These are phyloP conservation scores for Otus sunia DNA, from an alignment of 2,113 vertebrate species.

Conservation along the genomic window DNA sequence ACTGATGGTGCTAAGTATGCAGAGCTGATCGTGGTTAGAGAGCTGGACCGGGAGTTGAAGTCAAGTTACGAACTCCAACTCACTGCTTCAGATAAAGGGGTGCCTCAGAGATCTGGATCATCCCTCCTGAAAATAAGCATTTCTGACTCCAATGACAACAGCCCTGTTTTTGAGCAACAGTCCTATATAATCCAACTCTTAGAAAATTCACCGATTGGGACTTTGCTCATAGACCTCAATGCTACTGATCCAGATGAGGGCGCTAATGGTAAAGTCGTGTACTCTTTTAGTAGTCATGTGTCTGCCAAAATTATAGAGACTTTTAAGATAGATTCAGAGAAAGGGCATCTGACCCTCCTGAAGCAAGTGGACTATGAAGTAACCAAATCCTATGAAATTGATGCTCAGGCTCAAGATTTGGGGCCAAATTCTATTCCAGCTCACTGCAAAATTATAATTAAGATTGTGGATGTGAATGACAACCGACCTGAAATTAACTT, in stretches of 20 bases:
- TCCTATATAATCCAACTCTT: slow-evolving; percentile 84
- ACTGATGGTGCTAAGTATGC: slow-evolving; percentile 95
- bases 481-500: slow-evolving; percentile 96
- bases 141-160: slow-evolving; percentile 97
- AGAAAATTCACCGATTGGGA: slow-evolving; percentile 88
- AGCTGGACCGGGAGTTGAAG: slow-evolving; percentile 89
- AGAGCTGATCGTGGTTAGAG: slow-evolving; percentile 89
- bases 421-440: slow-evolving; percentile 97
- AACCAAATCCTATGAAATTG: slow-evolving; percentile 90
- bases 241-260: slow-evolving; percentile 98
- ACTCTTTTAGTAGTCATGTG: slow-evolving; percentile 94
- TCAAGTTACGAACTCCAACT: slow-evolving; percentile 89
- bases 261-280: slow-evolving; percentile 91
- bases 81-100: slow-evolving; percentile 89
- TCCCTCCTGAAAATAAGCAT: slow-evolving; percentile 92
- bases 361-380: slow-evolving; percentile 92
- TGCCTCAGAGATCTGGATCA: slow-evolving; percentile 88
- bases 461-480: slow-evolving; percentile 95
- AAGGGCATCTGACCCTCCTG: slow-evolving; percentile 88
- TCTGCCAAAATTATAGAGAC: slow-evolving; percentile 89
- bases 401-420: slow-evolving; percentile 93
- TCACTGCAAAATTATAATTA: slow-evolving; percentile 95
- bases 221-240: slow-evolving; percentile 90
- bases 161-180: slow-evolving; percentile 88
- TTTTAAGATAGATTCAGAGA: slow-evolving; percentile 90